A percentile compares a stretch with the other conserved stretches of the same genome.
These are phyloP conservation scores for Orycteropus afer DNA, from an alignment of 2,113 vertebrate species.

Conservation along the genomic window DNA sequence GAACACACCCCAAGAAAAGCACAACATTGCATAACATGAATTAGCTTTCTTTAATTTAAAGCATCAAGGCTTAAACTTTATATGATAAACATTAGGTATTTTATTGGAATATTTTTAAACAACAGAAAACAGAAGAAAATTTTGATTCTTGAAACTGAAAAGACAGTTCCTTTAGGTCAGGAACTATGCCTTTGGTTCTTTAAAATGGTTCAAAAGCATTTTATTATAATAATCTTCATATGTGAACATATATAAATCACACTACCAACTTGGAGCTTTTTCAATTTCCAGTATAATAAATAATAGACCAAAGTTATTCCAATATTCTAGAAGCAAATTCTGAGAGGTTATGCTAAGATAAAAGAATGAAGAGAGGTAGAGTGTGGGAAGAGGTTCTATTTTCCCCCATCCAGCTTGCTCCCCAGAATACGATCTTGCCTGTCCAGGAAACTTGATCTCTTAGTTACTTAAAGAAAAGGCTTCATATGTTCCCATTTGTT, in stretches of 20 bases:
- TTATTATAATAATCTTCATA: neutral
- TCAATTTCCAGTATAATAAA: neutral
- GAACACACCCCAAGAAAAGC: neutral
- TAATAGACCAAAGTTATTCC: neutral
- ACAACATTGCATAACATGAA: neutral
- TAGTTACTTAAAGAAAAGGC: neutral
- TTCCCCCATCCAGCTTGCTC: neutral
- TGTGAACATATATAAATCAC: neutral
- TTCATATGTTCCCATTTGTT: slow-evolving; percentile 7
- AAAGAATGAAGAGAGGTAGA: neutral
- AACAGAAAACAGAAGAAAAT: neutral
- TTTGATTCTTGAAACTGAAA: slow-evolving; percentile 53
- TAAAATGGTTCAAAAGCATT: slow-evolving; percentile 3
- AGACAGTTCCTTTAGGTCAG: neutral
- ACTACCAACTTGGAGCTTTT: neutral
- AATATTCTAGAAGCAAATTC: neutral
- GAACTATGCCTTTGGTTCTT: neutral
- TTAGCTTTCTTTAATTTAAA: neutral
- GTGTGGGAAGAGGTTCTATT: neutral
- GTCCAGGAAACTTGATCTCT: neutral
- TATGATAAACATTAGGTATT: neutral
- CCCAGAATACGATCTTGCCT: neutral
- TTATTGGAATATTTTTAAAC: slow-evolving; percentile 27
- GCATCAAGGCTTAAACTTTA: neutral
- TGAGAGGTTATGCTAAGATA: neutral